Conservation (phyloP, 2,797 vertebrate genomes). For the Botia kubotai region DNA sequence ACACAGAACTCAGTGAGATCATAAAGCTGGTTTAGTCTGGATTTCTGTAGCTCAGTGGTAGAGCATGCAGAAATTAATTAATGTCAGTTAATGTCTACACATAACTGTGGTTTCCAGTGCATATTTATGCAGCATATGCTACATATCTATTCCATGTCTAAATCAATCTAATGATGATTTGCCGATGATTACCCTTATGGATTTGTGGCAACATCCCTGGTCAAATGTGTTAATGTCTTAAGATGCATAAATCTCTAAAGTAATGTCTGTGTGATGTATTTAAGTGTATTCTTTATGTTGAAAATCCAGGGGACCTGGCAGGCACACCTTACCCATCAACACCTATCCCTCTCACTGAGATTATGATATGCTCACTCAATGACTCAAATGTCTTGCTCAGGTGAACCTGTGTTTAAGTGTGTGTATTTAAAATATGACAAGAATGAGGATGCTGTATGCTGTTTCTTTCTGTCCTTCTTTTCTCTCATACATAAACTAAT, state of each 20-base stretch:
- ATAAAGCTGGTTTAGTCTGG: background rate
- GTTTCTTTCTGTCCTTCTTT: slow-evolving; percentile 28
- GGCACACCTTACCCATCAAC: slow-evolving; percentile 6
- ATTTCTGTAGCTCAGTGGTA: background rate
- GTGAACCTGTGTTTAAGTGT: slow-evolving; percentile 50
- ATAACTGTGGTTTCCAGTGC: slow-evolving; percentile 14
- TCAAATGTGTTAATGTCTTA: background rate
- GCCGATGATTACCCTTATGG: background rate
- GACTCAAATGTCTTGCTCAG: slow-evolving; percentile 30
- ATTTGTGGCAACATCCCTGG: background rate
- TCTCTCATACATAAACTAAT: background rate
- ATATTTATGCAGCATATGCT: background rate
- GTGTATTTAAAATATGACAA: slow-evolving; percentile 55
- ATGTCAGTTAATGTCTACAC: background rate
- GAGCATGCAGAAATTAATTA: background rate
- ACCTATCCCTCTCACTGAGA: background rate
- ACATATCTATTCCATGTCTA: background rate
- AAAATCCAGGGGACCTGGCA: background rate
- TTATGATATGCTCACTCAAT: background rate
- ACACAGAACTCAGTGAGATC: background rate
- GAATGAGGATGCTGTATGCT: slow-evolving; percentile 43
- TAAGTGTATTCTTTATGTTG: background rate
- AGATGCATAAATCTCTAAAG: background rate
- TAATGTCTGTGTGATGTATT: background rate
- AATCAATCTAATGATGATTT: background rate